phyloP scores from a whole-genome alignment of 2,113 vertebrate genomes.

The Gymnocephalus cernua region DNA sequence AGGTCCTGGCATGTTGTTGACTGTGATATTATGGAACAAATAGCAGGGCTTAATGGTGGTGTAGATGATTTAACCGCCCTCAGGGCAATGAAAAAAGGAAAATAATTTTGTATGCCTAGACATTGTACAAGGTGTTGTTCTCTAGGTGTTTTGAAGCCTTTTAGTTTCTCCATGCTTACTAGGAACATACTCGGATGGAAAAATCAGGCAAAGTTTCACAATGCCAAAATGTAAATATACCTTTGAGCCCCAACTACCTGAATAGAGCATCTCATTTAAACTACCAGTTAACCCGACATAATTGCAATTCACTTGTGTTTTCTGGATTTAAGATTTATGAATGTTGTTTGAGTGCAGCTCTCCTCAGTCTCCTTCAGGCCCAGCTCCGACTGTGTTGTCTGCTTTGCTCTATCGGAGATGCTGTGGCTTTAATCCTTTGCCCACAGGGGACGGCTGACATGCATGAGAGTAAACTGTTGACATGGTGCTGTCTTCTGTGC shows the following conservation, averaged over 20 bases:
- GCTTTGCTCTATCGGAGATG: slow-evolving; percentile 71
- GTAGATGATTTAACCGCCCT: slow-evolving; percentile 79
- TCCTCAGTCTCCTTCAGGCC: slow-evolving; percentile 57
- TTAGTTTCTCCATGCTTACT: slow-evolving; percentile 1
- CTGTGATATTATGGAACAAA: slow-evolving; percentile 81
- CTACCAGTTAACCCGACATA: slow-evolving; percentile 32
- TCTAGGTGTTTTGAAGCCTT: slow-evolving; percentile 49
- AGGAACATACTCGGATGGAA: not conserved
- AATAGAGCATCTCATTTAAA: slow-evolving; percentile 29
- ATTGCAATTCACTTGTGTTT: slow-evolving; percentile 29
- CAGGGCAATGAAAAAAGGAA: slow-evolving; percentile 66
- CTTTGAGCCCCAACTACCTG: not conserved
- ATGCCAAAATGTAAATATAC: not conserved
- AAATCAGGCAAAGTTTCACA: not conserved
- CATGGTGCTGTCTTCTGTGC: slow-evolving; percentile 82
- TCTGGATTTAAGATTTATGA: slow-evolving; percentile 32
- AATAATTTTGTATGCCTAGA: slow-evolving; percentile 59
- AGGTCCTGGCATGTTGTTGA: slow-evolving; percentile 78
- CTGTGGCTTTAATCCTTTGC: slow-evolving; percentile 82
- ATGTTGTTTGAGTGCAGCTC: slow-evolving; percentile 42
- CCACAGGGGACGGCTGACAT: slow-evolving; percentile 81
- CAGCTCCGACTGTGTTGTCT: slow-evolving; percentile 66
- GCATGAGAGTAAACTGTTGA: slow-evolving; percentile 84
- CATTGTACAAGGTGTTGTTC: slow-evolving; percentile 57
- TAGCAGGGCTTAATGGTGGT: slow-evolving; percentile 73